Percentiles rank a stretch among this genome's conserved stretches.
These are phyloP conservation scores for Drosophila dunni DNA, from an alignment of 1,140 invertebrate species.

Conservation along the genomic window DNA sequence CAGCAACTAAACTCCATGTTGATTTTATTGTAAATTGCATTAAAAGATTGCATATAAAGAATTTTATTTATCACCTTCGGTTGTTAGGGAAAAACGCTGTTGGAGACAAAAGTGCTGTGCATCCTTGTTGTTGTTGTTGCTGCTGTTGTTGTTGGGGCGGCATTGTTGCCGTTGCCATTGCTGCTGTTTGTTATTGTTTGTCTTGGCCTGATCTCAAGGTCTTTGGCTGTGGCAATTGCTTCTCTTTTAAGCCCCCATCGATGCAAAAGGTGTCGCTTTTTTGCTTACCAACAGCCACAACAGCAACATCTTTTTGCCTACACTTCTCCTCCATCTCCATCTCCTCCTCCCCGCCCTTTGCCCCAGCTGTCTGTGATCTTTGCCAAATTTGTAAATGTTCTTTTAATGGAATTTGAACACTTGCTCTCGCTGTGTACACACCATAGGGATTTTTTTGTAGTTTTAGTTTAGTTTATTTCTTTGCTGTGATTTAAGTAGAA, in stretches of 20 bases:
- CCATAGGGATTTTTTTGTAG: conserved; percentile 44
- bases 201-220: conserved; percentile 75
- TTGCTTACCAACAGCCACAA: conserved; percentile 50
- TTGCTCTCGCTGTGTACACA: conserved; percentile 50
- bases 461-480: conserved; percentile 8
- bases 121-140: conserved; percentile 39
- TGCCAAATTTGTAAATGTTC: conserved; percentile 83
- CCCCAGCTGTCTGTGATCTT: conserved; percentile 52
- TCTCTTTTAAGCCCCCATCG: conserved; percentile 46
- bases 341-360: background rate
- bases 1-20: conserved; percentile 80
- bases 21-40: conserved; percentile 84
- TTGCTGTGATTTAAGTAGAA: conserved; percentile 53
- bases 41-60: conserved; percentile 84
- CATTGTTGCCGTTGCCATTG: conserved; percentile 37
- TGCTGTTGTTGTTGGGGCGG: conserved; percentile 33
- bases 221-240: conserved; percentile 55
- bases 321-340: conserved; percentile 7
- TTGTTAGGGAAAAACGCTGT: conserved; percentile 84
- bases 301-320: conserved; percentile 17
- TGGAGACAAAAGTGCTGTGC: conserved; percentile 75
- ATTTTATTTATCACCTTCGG: conserved; percentile 84
- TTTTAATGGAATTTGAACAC: conserved; percentile 83
- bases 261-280: conserved; percentile 69
- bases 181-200: conserved; percentile 68